These are phyloP conservation scores for Ophion slaviceki DNA, from an alignment of 2,888 invertebrate genomes.

Conservation along the genomic window DNA sequence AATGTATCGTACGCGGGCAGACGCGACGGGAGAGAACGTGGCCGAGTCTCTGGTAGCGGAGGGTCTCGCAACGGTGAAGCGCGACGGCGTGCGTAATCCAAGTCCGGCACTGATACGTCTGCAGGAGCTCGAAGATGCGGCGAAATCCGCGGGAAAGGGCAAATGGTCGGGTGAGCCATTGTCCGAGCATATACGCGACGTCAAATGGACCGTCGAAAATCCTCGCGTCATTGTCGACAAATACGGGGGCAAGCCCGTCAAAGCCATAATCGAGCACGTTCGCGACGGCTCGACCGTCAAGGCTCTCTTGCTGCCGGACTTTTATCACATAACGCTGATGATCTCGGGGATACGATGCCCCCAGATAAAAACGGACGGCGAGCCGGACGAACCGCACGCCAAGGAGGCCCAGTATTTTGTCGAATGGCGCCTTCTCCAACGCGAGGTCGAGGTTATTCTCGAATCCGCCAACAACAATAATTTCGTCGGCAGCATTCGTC, in stretches of 20 bases:
- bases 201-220: conserved; percentile 96
- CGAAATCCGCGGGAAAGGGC: conserved; percentile 94
- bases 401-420: conserved; percentile 98
- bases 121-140: conserved; percentile 94
- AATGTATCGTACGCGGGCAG: conserved; percentile 4
- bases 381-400: conserved; percentile 90
- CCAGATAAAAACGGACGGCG: conserved; percentile 88
- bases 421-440: conserved; percentile 95
- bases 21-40: conserved; percentile 92
- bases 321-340: conserved; percentile 96
- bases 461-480: conserved; percentile 97
- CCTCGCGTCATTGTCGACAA: conserved; percentile 93
- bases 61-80: conserved; percentile 93
- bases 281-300: conserved; percentile 98
- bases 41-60: conserved; percentile 95
- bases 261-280: conserved; percentile 98
- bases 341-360: conserved; percentile 96
- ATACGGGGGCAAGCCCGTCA: conserved; percentile 92
- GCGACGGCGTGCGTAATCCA: conserved; percentile 87
- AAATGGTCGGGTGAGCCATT: conserved; percentile 87
- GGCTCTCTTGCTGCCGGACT: conserved; percentile 95
- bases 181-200: conserved; percentile 91
- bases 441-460: conserved; percentile 94
- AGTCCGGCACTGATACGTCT: conserved; percentile 89
- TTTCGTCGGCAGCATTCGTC: conserved; percentile 96